These are phyloP conservation scores for Gobionotothen gibberifrons DNA, from an alignment of 2,797 vertebrate species.

Conservation along the genomic window DNA sequence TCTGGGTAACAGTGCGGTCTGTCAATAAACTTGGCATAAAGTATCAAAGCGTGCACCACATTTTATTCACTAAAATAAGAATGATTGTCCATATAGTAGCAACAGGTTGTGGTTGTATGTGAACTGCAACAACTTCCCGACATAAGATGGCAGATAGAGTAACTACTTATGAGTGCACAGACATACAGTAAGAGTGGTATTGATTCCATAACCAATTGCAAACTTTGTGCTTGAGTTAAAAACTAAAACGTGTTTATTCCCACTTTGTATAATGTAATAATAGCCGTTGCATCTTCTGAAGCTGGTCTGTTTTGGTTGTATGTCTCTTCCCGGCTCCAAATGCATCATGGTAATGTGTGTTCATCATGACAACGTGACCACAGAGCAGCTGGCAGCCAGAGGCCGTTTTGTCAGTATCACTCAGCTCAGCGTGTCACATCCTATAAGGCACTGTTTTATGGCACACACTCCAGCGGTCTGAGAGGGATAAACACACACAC, in stretches of 20 bases:
- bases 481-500: neutral
- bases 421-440: conserved; percentile 63
- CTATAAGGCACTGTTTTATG: conserved; percentile 28
- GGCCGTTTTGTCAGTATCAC: conserved; percentile 60
- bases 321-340: neutral
- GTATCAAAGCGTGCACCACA: neutral
- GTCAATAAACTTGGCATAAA: neutral
- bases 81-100: too few relatives aligned
- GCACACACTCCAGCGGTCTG: conserved; percentile 4
- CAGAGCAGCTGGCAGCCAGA: conserved; percentile 49
- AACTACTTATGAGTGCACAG: neutral
- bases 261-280: neutral
- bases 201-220: too few relatives aligned
- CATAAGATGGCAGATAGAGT: neutral
- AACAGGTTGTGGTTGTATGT: neutral
- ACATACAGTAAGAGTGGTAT: too few relatives aligned
- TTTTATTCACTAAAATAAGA: too few relatives aligned
- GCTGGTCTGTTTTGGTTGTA: neutral
- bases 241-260: too few relatives aligned
- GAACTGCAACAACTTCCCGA: too few relatives aligned
- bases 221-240: too few relatives aligned
- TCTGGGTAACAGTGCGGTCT: neutral
- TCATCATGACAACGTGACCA: conserved; percentile 36
- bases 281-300: neutral
- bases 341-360: conserved; percentile 5